Percentiles rank a stretch among this genome's conserved stretches.
phyloP scores from a whole-genome alignment of 2,797 vertebrate species.

The Setipinna tenuifilis region DNA sequence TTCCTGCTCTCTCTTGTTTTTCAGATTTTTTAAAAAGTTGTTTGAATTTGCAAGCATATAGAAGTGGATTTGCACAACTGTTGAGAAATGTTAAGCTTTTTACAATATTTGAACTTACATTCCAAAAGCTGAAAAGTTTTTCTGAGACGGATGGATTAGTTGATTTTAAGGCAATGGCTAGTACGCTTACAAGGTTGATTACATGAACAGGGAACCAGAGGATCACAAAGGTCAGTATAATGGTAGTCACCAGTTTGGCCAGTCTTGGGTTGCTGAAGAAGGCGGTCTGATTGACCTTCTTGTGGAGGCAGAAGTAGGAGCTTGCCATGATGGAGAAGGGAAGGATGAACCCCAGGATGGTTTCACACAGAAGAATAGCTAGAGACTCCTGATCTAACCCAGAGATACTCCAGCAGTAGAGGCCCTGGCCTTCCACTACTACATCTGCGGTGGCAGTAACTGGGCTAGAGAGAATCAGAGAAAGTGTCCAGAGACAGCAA shows the following conservation, averaged over 20 bases:
- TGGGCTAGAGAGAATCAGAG: slow-evolving; percentile 23
- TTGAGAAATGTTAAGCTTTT: slow-evolving; percentile 39
- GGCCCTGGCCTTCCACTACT: not conserved
- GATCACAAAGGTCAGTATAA: slow-evolving; percentile 44
- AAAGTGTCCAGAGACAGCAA: slow-evolving; percentile 28
- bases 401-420: not conserved
- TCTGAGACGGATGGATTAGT: not conserved
- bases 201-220: slow-evolving; percentile 47
- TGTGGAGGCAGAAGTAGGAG: slow-evolving; percentile 41
- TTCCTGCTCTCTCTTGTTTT: too few species aligned
- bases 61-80: slow-evolving; percentile 45
- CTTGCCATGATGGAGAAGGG: slow-evolving; percentile 37
- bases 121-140: too few species aligned
- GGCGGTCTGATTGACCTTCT: slow-evolving; percentile 35
- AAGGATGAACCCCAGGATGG: slow-evolving; percentile 38
- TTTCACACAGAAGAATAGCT: slow-evolving; percentile 24
- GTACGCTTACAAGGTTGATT: slow-evolving; percentile 32
- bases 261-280: slow-evolving; percentile 28
- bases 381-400: not conserved
- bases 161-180: not conserved
- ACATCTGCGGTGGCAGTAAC: not conserved
- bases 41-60: slow-evolving; percentile 43
- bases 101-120: not conserved
- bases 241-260: slow-evolving; percentile 35
- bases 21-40: too few species aligned